Conservation (phyloP, 2,113 vertebrate species). For the human region DNA sequence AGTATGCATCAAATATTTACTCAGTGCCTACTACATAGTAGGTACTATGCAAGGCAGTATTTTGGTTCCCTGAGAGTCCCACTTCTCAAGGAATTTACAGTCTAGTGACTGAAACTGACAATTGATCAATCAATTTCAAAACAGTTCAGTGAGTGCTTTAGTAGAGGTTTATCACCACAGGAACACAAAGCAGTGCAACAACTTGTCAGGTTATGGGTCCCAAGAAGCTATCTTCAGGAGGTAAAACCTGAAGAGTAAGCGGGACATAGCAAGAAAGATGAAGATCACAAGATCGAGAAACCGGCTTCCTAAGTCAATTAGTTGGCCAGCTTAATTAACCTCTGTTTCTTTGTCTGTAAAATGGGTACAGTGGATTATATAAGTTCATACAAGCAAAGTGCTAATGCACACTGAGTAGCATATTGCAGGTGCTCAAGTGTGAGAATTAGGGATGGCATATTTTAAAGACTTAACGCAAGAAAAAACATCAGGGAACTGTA, state of each 20-base stretch:
- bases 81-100: neutral
- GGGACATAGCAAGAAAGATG: neutral
- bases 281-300: neutral
- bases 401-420: neutral
- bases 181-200: neutral
- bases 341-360: slow-evolving; percentile 19
- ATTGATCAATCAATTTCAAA: neutral
- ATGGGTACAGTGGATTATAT: neutral
- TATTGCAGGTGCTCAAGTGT: neutral
- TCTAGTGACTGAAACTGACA: neutral
- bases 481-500: neutral
- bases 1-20: neutral
- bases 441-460: neutral
- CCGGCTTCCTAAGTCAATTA: neutral
- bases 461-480: neutral
- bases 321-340: neutral
- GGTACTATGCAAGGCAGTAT: neutral
- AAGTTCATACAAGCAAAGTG: neutral
- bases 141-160: neutral
- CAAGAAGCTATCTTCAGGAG: neutral
- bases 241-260: neutral
- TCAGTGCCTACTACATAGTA: neutral
- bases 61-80: neutral
- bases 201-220: neutral
- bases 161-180: neutral